Evolutionary conservation across 2,888 invertebrate species (phyloP), one percentile per base, ranked within the genome.

Genomic region (Microctonus brassicae): DNA sequence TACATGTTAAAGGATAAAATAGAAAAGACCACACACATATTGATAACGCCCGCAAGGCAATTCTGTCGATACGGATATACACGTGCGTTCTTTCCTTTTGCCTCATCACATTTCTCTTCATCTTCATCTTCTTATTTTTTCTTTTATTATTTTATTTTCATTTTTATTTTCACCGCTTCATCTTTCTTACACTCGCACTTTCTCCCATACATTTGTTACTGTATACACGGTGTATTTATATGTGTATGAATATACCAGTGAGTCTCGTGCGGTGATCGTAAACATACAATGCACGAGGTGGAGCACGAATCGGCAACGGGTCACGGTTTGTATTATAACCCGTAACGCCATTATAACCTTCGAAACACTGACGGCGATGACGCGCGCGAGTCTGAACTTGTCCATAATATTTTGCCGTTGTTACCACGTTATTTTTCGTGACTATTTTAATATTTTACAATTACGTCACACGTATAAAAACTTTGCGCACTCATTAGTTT

Each of bases 371-470:
- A 26, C 39, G 73, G 62, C 71, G 60, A 63, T 63, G 73, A 62
- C 73, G 73, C 73, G 75, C 60, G 73, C 73, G 73, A 47, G 47
- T 47, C 47, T 17, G 9, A n/a, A 47, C 47, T 17, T 17, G 6
- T 20, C 17, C 20, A 47, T 17, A 39, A 36, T 36, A 39, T n/a
- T n/a, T 17, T 2, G 7, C 1, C 47, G 47, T 47, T 47, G 47
- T 47, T 17, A 17, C n/a, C 6, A 17, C 47, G 47, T 47, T 47
- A 47, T 47, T 47, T 47, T 83, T 84, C 85, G 86, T 85, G 83
- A 86, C 85, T 85, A 86, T 86, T 84, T 81, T 74, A 80, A 85
- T 83, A 83, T 81, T 76, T 79, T 79, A 81, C 84, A 80, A 87
- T 85, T 86, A 84, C 83, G 84, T 85, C 83, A 83, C 83, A 83